Base-by-base conservation (phyloP, 2,888 invertebrate species). In the Amphimallon solstitiale region DNA sequence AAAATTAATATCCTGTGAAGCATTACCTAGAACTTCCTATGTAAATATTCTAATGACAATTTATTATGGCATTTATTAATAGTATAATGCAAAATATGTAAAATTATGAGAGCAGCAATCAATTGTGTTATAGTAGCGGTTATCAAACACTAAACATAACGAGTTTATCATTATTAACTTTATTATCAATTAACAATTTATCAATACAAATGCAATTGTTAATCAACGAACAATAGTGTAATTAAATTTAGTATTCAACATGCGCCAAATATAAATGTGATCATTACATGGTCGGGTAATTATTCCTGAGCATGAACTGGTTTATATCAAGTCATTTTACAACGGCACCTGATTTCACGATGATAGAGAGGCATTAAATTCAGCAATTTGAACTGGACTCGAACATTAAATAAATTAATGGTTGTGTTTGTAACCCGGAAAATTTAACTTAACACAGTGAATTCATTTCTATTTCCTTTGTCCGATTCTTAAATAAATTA, bases 281-380 rank as follows among this genome's bases (percentile, higher is more conserved):
- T 68, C 67, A 72, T 71, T 72, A 71, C 70, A 71, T 71, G 72
- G 71, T 61, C 43, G 67, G 61, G 75, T 76, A 76, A 77, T 77
- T 77, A 77, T 74, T 73, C 72, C 70, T 67, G 73, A 73, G 72
- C 76, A 76, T 75, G 75, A 76, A 72, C 72, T 66, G 54, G 54
- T 72, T 73, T 74, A 75, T 76, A 75, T 74, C 73, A 75, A 75
- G 75, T 73, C 73, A 70, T 76, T 76, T 76, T 75, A 76, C 70
- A 70, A 74, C 75, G 67, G 68, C 71, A 75, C 75, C 75, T 77
- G 77, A 77, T 77, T 77, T 77, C 74, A 75, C 72, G 75, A 73
- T 75, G 76, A 76, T 77, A 75, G 75, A 71, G 70, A 70, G 72
- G 23, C 72, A 73, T 73, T 72, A 73, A 73, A 73, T 71, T 66